A percentile compares a stretch with the other conserved stretches of the same genome.
phyloP scores from a whole-genome alignment of 37 sponge, comb jelly and placozoan genomes.

The Geodia barretti region DNA sequence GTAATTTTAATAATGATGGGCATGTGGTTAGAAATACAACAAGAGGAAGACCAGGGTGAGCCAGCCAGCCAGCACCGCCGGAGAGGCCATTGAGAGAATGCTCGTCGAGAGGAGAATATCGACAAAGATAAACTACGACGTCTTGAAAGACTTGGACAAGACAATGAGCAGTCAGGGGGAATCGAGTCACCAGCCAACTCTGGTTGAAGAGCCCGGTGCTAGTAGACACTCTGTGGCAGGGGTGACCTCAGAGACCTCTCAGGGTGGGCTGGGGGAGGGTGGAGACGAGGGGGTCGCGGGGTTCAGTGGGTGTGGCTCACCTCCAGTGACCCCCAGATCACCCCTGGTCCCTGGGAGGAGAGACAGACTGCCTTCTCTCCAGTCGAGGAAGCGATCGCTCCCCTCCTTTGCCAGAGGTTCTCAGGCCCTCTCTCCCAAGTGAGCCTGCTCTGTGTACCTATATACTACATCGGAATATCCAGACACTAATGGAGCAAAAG shows the following conservation, averaged over 20 bases:
- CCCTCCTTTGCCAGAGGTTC: constrained; percentile 12
- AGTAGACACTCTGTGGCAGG: background rate
- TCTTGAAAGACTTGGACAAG: constrained; percentile 67
- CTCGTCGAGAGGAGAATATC: constrained; percentile 93
- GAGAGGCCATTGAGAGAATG: constrained; percentile 96
- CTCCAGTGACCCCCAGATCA: constrained; percentile 8
- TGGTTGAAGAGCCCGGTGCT: background rate
- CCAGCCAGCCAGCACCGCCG: constrained; percentile 67
- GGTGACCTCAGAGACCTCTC: too few relatives aligned
- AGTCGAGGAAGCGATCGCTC: constrained; percentile 37
- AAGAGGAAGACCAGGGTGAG: constrained; percentile 8
- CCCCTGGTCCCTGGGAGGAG: background rate
- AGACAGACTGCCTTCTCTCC: constrained; percentile 45
- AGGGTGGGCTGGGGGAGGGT: background rate
- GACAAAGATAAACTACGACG: constrained; percentile 93
- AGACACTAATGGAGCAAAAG: too few relatives aligned
- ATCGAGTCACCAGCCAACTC: background rate
- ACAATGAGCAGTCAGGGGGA: background rate
- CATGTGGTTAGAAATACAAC: background rate
- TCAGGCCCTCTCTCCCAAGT: background rate
- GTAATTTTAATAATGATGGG: background rate
- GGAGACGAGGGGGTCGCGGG: background rate
- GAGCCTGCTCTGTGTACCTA: too few relatives aligned
- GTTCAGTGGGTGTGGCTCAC: background rate
- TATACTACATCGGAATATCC: too few relatives aligned